phyloP scores from a whole-genome alignment of 2,797 vertebrate species.

The Sebastes steindachneri region DNA sequence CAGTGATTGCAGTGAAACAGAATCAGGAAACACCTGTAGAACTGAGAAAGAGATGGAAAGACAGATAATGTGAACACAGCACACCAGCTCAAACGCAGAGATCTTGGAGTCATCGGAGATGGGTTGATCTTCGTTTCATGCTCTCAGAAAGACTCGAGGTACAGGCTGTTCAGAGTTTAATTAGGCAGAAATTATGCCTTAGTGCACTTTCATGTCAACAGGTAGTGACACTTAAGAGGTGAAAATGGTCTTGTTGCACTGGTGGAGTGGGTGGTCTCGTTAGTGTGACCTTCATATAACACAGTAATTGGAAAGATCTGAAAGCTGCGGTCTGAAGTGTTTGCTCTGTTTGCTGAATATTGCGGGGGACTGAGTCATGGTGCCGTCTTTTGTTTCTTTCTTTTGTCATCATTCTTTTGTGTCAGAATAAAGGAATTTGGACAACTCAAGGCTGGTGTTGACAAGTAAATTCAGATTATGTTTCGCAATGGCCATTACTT shows the following conservation, averaged over 20 bases:
- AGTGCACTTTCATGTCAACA: conserved; percentile 36
- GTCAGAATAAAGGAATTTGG: not conserved
- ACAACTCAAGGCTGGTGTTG: not conserved
- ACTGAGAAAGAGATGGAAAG: conserved; percentile 71
- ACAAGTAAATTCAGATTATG: too few species aligned
- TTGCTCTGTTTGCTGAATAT: not conserved
- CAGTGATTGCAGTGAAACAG: conserved; percentile 80
- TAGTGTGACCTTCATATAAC: conserved; percentile 17
- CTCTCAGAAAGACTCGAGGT: not conserved
- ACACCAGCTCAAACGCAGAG: not conserved
- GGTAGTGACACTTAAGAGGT: not conserved
- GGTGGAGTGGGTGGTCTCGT: not conserved
- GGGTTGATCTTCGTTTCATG: not conserved
- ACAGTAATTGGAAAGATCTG: not conserved
- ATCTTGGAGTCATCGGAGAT: not conserved
- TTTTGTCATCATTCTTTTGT: not conserved
- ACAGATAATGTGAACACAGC: not conserved
- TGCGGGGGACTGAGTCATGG: not conserved
- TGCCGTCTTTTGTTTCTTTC: not conserved
- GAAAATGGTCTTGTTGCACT: not conserved
- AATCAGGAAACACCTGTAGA: conserved; percentile 88
- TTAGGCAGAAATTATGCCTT: conserved; percentile 8
- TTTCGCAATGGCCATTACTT: not conserved
- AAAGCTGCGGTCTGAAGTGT: not conserved
- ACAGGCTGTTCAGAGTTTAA: not conserved